phyloP scores from a whole-genome alignment of 2,113 vertebrate genomes.

The Pituophis catenifer region DNA sequence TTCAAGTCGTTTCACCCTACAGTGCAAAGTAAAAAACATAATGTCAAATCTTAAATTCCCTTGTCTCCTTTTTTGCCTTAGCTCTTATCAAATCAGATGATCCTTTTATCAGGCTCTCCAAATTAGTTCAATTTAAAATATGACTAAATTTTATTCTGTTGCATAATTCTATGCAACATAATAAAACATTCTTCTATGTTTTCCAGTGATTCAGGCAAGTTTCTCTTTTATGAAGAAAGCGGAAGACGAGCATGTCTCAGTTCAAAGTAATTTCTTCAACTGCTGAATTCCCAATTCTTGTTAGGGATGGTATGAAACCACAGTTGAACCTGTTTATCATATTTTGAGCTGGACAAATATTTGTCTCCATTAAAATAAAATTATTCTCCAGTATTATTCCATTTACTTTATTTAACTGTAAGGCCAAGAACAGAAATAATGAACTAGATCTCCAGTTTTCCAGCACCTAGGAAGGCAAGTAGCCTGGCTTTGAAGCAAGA shows the following conservation, averaged over 20 bases:
- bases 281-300: not conserved
- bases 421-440: not conserved
- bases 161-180: not conserved
- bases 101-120: conserved; percentile 32
- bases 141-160: not conserved
- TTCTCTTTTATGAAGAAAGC: not conserved
- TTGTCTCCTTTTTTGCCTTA: not conserved
- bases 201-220: not conserved
- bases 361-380: not conserved
- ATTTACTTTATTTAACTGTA: not conserved
- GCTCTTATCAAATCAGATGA: conserved; percentile 26
- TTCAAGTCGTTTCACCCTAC: not conserved
- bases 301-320: not conserved
- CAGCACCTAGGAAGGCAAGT: not conserved
- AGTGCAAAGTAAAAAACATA: not conserved
- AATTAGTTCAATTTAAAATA: conserved; percentile 13
- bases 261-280: not conserved
- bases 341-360: not conserved
- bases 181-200: not conserved
- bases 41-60: not conserved
- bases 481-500: not conserved
- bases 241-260: not conserved
- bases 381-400: not conserved
- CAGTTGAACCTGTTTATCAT: not conserved
- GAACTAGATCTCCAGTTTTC: not conserved